These are phyloP conservation scores for Zygaena filipendulae DNA, from an alignment of 2,888 invertebrate genomes.

Conservation along the genomic window DNA sequence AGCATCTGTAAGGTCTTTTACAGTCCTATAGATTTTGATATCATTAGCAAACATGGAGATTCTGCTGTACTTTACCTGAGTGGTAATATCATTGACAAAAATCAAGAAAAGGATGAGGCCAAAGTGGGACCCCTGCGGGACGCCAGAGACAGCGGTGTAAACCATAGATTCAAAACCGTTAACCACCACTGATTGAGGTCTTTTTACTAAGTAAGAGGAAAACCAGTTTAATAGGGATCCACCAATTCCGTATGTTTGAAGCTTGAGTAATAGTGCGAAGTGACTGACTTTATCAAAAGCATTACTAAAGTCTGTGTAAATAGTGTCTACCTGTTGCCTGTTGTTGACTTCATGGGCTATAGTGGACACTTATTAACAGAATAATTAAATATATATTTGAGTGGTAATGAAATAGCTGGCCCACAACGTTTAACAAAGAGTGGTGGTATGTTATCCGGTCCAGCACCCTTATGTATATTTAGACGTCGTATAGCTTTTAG, in stretches of 20 bases:
- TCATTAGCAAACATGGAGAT: constrained; percentile 15
- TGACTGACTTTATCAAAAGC: constrained; percentile 9
- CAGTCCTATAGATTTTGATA: constrained; percentile 10
- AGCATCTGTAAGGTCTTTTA: constrained; percentile 1
- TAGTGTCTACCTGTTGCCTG: too few species aligned
- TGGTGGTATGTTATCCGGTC: constrained; percentile 7
- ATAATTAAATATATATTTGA: constrained; percentile 9
- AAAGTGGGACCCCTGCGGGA: constrained; percentile 14
- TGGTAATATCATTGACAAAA: constrained; percentile 11
- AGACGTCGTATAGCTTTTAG: too few species aligned
- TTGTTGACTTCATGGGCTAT: constrained; percentile 4
- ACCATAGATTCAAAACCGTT: constrained; percentile 9
- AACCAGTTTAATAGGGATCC: constrained; percentile 11
- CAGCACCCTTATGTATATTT: constrained; percentile 6
- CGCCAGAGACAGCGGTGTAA: constrained; percentile 10
- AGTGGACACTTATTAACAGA: constrained; percentile 3
- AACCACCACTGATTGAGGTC: constrained; percentile 8
- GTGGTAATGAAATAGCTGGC: constrained; percentile 1
- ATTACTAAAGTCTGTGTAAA: constrained; percentile 8
- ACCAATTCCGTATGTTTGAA: constrained; percentile 3
- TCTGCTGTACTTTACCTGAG: constrained; percentile 3
- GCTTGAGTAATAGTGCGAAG: constrained; percentile 4
- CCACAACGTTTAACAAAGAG: constrained; percentile 7
- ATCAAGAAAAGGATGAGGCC: constrained; percentile 12
- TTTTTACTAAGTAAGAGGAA: constrained; percentile 8